These are phyloP conservation scores for Malurus alboscapulatus DNA, from an alignment of 2,113 vertebrate genomes.

Conservation along the genomic window DNA sequence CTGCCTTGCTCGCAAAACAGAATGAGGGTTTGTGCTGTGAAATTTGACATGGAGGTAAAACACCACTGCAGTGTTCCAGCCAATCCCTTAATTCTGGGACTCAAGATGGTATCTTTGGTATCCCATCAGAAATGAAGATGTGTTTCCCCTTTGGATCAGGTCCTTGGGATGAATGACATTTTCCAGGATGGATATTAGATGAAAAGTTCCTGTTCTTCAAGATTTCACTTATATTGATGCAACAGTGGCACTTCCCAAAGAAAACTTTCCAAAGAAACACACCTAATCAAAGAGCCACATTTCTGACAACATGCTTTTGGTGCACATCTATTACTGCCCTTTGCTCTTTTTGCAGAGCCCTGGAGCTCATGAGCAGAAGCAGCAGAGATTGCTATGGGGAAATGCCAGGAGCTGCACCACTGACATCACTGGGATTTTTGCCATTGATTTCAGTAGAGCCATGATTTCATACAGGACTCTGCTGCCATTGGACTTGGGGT, in stretches of 20 bases:
- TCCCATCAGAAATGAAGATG: neutral
- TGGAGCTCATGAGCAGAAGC: neutral
- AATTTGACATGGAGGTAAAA: neutral
- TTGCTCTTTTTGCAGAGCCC: neutral
- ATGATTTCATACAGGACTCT: slow-evolving; percentile 3
- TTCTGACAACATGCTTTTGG: neutral
- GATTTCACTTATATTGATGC: neutral
- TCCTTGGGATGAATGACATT: neutral
- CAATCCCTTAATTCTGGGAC: neutral
- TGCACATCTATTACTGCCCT: neutral
- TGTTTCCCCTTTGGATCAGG: neutral
- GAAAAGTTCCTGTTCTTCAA: neutral
- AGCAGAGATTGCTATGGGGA: neutral
- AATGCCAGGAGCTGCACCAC: neutral
- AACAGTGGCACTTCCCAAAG: neutral
- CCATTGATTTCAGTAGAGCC: slow-evolving; percentile 5
- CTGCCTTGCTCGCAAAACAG: neutral
- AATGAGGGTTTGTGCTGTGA: neutral
- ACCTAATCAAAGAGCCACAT: neutral
- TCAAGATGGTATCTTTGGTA: neutral
- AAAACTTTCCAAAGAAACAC: neutral
- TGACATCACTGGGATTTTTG: slow-evolving; percentile 21
- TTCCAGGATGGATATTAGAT: neutral
- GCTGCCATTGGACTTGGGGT: neutral
- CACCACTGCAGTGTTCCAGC: neutral